Conservation (phyloP, 2,113 vertebrate species). For the Chionodraco myersi region DNA sequence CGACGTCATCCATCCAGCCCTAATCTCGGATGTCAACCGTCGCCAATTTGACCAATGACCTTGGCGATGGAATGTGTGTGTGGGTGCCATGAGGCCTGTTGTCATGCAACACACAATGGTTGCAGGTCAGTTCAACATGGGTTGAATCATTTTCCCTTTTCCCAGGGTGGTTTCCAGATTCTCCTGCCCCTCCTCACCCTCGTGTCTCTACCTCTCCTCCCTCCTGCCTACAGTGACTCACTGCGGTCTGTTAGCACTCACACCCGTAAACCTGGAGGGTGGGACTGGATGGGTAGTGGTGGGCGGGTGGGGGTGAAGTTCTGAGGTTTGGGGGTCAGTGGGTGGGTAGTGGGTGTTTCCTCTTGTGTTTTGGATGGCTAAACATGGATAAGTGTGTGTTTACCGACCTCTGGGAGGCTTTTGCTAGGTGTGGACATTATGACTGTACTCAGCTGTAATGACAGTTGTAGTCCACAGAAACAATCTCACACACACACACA, state of each 20-base stretch:
- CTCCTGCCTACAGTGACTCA: conserved; percentile 61
- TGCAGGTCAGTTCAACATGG: conserved; percentile 22
- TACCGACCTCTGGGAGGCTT: conserved; percentile 63
- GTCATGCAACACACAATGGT: conserved; percentile 46
- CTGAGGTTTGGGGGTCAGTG: conserved; percentile 48
- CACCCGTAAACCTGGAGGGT: conserved; percentile 45
- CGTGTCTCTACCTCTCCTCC: conserved; percentile 37
- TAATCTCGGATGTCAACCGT: conserved; percentile 51
- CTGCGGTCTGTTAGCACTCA: conserved; percentile 34
- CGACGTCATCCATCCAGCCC: conserved; percentile 45
- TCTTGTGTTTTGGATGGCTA: conserved; percentile 54
- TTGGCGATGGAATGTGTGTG: conserved; percentile 40
- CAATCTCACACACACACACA: conserved; percentile 12
- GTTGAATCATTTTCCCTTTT: conserved; percentile 48
- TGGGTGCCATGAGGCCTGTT: conserved; percentile 60
- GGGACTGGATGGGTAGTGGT: conserved; percentile 26
- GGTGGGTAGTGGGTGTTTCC: conserved; percentile 61
- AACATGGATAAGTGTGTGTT: conserved; percentile 38
- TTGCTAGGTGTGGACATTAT: conserved; percentile 71
- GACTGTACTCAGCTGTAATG: conserved; percentile 64
- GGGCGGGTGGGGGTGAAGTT: conserved; percentile 24
- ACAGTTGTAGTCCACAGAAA: conserved; percentile 45
- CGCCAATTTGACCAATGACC: conserved; percentile 62
- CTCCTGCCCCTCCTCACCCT: conserved; percentile 42
- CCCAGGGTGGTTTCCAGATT: conserved; percentile 58